phyloP scores from a whole-genome alignment of 2,888 invertebrate species.

The Rugalucina vietnamica region DNA sequence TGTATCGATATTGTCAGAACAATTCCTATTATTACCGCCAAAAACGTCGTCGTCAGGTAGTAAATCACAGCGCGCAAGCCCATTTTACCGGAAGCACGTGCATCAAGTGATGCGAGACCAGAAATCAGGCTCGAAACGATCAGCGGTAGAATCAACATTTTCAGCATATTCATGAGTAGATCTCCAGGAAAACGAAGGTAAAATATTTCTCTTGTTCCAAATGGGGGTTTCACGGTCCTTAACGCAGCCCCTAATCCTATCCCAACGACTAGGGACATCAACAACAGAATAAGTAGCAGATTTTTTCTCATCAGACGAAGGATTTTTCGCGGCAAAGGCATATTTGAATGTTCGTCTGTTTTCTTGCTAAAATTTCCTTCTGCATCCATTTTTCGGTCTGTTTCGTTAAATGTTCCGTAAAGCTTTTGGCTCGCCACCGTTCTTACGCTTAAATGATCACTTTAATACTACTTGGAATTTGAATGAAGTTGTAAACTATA shows the following conservation, averaged over 20 bases:
- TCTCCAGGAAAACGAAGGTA: constrained; percentile 89
- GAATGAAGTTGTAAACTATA: neutral
- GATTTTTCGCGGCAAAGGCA: constrained; percentile 3
- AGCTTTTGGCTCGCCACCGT: neutral
- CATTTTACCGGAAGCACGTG: constrained; percentile 92
- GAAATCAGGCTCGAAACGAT: constrained; percentile 88
- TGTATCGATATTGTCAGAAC: constrained; percentile 94
- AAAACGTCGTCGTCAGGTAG: constrained; percentile 95
- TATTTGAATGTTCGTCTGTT: neutral
- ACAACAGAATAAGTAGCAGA: constrained; percentile 86
- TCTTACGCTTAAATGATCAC: neutral
- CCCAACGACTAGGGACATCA: constrained; percentile 86
- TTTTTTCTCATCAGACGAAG: constrained; percentile 73
- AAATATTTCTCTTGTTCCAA: constrained; percentile 87
- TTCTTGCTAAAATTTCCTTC: neutral
- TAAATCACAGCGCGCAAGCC: constrained; percentile 94
- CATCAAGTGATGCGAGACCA: constrained; percentile 93
- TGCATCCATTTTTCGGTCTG: neutral
- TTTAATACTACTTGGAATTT: neutral
- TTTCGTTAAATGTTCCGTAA: constrained; percentile 8
- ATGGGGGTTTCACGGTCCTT: constrained; percentile 86
- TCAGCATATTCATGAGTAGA: constrained; percentile 88
- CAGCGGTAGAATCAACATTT: constrained; percentile 89
- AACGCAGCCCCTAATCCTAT: constrained; percentile 86
- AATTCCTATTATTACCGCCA: constrained; percentile 95